These are phyloP conservation scores for Drosophila bipectinata DNA, from an alignment of 1,140 invertebrate genomes.

Conservation along the genomic window DNA sequence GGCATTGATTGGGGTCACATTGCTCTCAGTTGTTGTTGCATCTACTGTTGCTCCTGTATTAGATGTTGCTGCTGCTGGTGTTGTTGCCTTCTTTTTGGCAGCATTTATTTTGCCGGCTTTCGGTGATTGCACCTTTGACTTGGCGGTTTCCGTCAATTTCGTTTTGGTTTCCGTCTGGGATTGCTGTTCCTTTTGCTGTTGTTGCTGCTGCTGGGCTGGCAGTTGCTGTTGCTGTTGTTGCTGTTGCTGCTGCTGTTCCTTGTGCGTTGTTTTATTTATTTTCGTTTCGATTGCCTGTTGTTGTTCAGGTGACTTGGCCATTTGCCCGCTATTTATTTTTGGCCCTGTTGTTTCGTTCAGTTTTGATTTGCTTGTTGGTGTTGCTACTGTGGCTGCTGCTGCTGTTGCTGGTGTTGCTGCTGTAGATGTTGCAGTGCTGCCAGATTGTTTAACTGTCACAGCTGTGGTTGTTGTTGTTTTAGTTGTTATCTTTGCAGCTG, in stretches of 20 bases:
- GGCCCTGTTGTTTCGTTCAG: constrained; percentile 60
- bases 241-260: constrained; percentile 61
- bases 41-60: constrained; percentile 15
- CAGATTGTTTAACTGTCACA: constrained; percentile 39
- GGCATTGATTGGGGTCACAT: constrained; percentile 83
- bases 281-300: constrained; percentile 64
- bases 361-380: constrained; percentile 48
- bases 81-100: constrained; percentile 33
- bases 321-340: constrained; percentile 82
- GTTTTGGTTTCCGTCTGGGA: constrained; percentile 74
- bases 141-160: constrained; percentile 69
- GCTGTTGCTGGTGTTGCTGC: constrained; percentile 42
- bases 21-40: constrained; percentile 58
- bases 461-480: constrained; percentile 12
- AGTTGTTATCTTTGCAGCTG: constrained; percentile 11
- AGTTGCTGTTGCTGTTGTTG: constrained; percentile 28
- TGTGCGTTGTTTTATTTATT: constrained; percentile 78
- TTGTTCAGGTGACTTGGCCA: constrained; percentile 84
- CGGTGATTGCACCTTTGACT: constrained; percentile 75
- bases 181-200: constrained; percentile 43
- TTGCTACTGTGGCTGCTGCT: constrained; percentile 33
- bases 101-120: constrained; percentile 67
- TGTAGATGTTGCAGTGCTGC: constrained; percentile 36
- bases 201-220: constrained; percentile 32
- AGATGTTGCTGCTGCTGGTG: constrained; percentile 15